Evolutionary conservation across 2,888 invertebrate genomes (phyloP).

Genomic region (Mimumesa dahlbomi): DNA sequence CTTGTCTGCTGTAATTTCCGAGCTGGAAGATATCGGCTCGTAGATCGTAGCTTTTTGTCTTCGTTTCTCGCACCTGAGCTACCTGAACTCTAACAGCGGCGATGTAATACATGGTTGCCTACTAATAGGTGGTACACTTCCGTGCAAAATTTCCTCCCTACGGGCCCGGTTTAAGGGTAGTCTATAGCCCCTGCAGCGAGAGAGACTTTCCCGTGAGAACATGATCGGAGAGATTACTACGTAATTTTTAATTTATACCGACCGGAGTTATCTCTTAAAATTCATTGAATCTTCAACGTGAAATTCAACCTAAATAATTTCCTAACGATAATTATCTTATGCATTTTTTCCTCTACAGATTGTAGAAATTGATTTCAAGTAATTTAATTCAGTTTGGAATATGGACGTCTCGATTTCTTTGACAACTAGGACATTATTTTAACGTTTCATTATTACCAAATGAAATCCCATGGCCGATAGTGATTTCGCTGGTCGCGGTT

Average conservation of each 20-base stretch:
- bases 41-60: conserved; percentile 26
- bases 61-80: conserved; percentile 62
- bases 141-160: conserved; percentile 46
- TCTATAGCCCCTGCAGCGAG: conserved; percentile 53
- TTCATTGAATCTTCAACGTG: too few relatives aligned
- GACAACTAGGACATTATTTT: too few relatives aligned
- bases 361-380: too few relatives aligned
- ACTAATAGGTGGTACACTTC: conserved; percentile 63
- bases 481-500: too few relatives aligned
- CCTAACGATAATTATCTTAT: too few relatives aligned
- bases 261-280: not conserved
- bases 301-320: too few relatives aligned
- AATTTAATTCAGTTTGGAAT: too few relatives aligned
- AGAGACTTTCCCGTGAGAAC: conserved; percentile 33
- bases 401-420: too few relatives aligned
- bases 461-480: too few relatives aligned
- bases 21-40: conserved; percentile 6
- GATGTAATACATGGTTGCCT: conserved; percentile 68
- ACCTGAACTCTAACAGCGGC: conserved; percentile 64
- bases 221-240: conserved; percentile 1
- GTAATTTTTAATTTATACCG: not conserved
- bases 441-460: too few relatives aligned
- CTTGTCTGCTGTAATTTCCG: conserved; percentile 5
- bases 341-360: too few relatives aligned
- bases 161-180: conserved; percentile 8